Evolutionary conservation across 2,888 invertebrate genomes (phyloP).

Genomic region (Troides helena): DNA sequence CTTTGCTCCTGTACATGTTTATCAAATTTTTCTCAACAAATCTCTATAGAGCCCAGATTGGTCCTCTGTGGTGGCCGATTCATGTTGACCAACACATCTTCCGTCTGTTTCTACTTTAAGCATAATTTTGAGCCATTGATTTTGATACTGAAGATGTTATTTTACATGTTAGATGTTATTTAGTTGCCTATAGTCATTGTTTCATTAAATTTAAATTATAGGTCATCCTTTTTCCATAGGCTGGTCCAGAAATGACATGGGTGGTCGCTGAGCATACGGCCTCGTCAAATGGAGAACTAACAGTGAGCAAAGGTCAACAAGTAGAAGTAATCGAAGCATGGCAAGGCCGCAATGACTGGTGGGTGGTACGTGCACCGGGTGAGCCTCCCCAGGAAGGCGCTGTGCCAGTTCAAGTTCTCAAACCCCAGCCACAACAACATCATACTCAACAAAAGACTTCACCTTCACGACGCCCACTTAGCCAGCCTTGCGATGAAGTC

Average conservation of each 20-base stretch:
- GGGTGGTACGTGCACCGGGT: slow-evolving; percentile 83
- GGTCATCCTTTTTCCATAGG: slow-evolving; percentile 69
- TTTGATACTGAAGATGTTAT: not conserved
- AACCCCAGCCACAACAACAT: slow-evolving; percentile 63
- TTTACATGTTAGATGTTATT: not conserved
- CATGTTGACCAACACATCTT: too few relatives aligned
- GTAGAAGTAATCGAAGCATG: slow-evolving; percentile 94
- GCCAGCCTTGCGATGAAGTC: slow-evolving; percentile 66
- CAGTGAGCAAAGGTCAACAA: slow-evolving; percentile 94
- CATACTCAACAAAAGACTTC: slow-evolving; percentile 62
- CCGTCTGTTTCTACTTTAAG: too few relatives aligned
- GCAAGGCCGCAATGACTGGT: slow-evolving; percentile 84
- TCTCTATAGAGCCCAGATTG: too few relatives aligned
- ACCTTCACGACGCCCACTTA: slow-evolving; percentile 65
- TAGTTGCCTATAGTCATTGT: not conserved
- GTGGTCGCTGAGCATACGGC: slow-evolving; percentile 92
- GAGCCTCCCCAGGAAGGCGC: slow-evolving; percentile 87
- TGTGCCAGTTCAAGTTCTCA: slow-evolving; percentile 88
- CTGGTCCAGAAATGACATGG: slow-evolving; percentile 94
- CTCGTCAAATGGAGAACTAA: slow-evolving; percentile 88
- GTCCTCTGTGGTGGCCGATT: too few relatives aligned
- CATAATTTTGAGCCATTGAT: too few relatives aligned
- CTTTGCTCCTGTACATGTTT: too few relatives aligned
- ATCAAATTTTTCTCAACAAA: too few relatives aligned
- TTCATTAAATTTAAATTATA: not conserved